Evolutionary conservation across 2,797 vertebrate species (phyloP).

Genomic region (Pygocentrus nattereri): DNA sequence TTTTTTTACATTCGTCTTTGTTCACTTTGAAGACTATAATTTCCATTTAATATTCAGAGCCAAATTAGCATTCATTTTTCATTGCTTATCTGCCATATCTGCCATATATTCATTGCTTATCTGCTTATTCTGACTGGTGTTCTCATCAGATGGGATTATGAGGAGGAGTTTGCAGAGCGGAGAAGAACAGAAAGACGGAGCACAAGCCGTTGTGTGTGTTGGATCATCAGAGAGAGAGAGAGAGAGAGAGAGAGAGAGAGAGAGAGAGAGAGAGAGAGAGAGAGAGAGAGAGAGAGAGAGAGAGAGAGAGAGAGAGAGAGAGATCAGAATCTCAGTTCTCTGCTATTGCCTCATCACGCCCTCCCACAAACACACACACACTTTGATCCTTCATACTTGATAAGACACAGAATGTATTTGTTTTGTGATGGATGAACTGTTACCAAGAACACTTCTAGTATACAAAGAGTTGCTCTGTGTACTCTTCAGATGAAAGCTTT

Average conservation of each 20-base stretch:
- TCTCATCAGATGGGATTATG: slow-evolving; percentile 35
- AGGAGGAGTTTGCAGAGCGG: slow-evolving; percentile 13
- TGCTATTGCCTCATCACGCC: slow-evolving; percentile 1
- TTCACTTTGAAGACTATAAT: slow-evolving; percentile 59
- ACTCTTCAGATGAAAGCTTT: background rate
- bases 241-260: background rate
- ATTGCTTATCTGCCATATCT: slow-evolving; percentile 32
- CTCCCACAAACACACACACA: background rate
- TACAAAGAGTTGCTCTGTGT: background rate
- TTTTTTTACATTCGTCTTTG: slow-evolving; percentile 51
- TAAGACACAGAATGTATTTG: background rate
- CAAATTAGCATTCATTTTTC: slow-evolving; percentile 72
- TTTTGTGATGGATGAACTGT: background rate
- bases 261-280: slow-evolving; percentile 1
- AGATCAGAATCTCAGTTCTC: background rate
- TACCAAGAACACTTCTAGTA: background rate
- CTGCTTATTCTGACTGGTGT: slow-evolving; percentile 18
- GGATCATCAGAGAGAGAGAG: slow-evolving; percentile 17
- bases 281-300: background rate
- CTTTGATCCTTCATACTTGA: slow-evolving; percentile 12
- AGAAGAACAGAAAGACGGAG: slow-evolving; percentile 4
- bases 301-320: background rate
- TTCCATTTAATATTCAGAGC: slow-evolving; percentile 68
- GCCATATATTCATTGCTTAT: slow-evolving; percentile 51
- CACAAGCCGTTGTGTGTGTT: slow-evolving; percentile 4